Evolutionary conservation across 2,113 vertebrate species (phyloP).

Genomic region (Todiramphus chloris): DNA sequence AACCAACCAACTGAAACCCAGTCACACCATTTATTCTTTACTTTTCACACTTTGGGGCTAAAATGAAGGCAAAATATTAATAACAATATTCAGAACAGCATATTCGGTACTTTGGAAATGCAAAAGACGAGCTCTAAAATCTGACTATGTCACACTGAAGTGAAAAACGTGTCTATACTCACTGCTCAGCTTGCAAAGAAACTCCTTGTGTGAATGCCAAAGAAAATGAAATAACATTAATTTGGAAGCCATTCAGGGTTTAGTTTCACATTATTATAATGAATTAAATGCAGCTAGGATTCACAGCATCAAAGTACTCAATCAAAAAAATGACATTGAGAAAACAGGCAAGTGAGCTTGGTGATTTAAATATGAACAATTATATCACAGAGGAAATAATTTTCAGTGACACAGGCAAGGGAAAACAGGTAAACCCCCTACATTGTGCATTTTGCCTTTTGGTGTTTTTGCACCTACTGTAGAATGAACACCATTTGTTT

Average conservation of each 20-base stretch:
- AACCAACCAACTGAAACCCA: not conserved
- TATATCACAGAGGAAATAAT: not conserved
- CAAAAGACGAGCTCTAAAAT: not conserved
- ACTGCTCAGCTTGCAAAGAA: conserved; percentile 32
- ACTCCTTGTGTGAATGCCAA: not conserved
- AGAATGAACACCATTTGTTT: not conserved
- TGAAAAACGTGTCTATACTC: not conserved
- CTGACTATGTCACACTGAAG: not conserved
- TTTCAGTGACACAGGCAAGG: not conserved
- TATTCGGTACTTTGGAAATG: not conserved
- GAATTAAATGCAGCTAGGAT: conserved; percentile 28
- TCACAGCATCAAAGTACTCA: conserved; percentile 18
- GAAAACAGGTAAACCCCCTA: not conserved
- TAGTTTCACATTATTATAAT: conserved; percentile 41
- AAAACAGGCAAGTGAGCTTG: not conserved
- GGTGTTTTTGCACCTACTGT: not conserved
- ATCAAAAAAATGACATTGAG: conserved; percentile 33
- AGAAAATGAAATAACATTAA: conserved; percentile 49
- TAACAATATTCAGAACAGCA: not conserved
- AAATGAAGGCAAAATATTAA: not conserved
- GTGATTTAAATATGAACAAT: conserved; percentile 42
- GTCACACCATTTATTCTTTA: not conserved
- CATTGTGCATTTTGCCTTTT: not conserved
- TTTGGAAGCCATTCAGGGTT: conserved; percentile 22
- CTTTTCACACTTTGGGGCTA: not conserved